Conservation (phyloP, 2,797 vertebrate genomes). For the Pseudopleuronectes americanus region DNA sequence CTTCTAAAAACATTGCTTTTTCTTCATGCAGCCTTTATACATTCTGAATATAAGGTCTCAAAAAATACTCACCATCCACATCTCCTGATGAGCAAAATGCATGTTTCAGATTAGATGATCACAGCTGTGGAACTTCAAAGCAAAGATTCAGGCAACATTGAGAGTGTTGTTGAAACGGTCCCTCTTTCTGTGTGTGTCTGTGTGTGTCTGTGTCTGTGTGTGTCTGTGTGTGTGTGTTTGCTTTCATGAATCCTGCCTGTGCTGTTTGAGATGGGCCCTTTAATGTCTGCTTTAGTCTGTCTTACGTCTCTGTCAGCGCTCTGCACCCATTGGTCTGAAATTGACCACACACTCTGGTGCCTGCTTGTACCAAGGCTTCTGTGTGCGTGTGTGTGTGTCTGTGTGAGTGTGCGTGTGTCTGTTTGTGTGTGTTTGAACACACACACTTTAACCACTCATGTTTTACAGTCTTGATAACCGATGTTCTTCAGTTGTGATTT, state of each 20-base stretch:
- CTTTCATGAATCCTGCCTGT: conserved; percentile 40
- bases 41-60: conserved; percentile 1
- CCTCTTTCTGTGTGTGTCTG: not conserved
- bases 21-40: not conserved
- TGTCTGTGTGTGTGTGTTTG: conserved; percentile 4
- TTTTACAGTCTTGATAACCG: conserved; percentile 29
- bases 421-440: not conserved
- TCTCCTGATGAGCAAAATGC: conserved; percentile 45
- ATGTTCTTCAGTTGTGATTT: conserved; percentile 7
- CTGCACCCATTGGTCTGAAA: conserved; percentile 42
- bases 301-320: conserved; percentile 41
- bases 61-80: not conserved
- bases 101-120: conserved; percentile 51
- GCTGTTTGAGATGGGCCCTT: conserved; percentile 60
- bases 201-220: too few species aligned
- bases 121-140: conserved; percentile 75
- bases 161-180: conserved; percentile 44
- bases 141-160: conserved; percentile 49
- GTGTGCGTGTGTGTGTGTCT: conserved; percentile 16
- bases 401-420: not conserved
- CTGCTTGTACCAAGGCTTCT: conserved; percentile 41
- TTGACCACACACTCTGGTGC: conserved; percentile 44
- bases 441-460: not conserved
- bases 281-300: conserved; percentile 64
- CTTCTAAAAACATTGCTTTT: not conserved